Evolutionary conservation across 1,140 invertebrate genomes (phyloP), one percentile per base, ranked within the genome.

Genomic region (Trachelipus rathkii): DNA sequence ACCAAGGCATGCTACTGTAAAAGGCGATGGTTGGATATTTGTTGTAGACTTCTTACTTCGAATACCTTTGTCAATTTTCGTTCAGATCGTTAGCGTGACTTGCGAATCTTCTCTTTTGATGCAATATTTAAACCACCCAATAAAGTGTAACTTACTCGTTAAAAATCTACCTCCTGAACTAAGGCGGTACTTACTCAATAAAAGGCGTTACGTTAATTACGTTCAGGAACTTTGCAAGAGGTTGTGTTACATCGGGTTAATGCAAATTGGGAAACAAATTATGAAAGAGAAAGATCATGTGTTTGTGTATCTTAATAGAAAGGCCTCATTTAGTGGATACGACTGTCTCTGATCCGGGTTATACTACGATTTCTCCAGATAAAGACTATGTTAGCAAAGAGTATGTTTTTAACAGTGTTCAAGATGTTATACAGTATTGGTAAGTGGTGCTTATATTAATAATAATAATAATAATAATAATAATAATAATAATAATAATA

Each of bases 351-450:
- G 84, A 86, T 0, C 86, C 88, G 0, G 88, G 89, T 13, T 92
- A 92, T 83, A 86, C 89, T 76, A 86, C 88, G 75, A 87, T 92
- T 0, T 88, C 88, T 21, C 69, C 81, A 21, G 86, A 89, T 3
- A 88, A 88, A 45, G 82, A 85, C 0, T 92, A 92, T 83, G 84
- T 87, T 0, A 79, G 83, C 13, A 83, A 86, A 0, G 83, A 82
- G 0, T 93, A 89, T 81, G 76, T 84, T 24, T 92, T 94, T 78
- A 78, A 86, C 0, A 85, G 83, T 3, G 82, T 87, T 0, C 82
- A 87, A 10, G 87, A 89, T 77, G 84, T 93, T 0, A 87, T 90
- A 10, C 86, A 88, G n/a, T 94, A 91, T 83, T 94, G 92, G 92
- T 87, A 15, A 70, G 79, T 9, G 9, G 46, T n/a, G n/a, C n/a